A percentile compares a stretch with the other conserved stretches of the same genome.
Conservation (phyloP, 2,797 vertebrate species). For the Microhierax caerulescens region DNA sequence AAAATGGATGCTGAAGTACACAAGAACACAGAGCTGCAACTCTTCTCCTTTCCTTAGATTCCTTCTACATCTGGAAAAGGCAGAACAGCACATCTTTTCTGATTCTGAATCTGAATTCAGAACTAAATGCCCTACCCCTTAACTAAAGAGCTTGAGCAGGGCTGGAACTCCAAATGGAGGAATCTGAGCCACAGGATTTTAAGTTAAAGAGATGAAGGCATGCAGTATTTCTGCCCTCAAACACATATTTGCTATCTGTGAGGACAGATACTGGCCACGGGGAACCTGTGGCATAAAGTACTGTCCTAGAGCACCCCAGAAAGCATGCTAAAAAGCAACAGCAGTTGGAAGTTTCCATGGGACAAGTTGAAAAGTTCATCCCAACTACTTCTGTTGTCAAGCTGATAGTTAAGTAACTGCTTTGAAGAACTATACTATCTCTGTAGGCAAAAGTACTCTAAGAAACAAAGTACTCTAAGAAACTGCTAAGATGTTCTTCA, state of each 20-base stretch:
- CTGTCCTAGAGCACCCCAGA: rapidly evolving
- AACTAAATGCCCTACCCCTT: not conserved
- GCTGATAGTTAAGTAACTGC: not conserved
- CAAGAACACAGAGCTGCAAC: not conserved
- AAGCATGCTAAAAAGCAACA: not conserved
- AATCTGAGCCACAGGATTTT: not conserved
- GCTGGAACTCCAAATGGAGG: not conserved
- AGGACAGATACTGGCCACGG: not conserved
- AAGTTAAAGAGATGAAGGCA: not conserved
- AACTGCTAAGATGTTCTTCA: not conserved
- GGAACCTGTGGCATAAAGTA: not conserved
- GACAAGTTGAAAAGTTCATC: not conserved
- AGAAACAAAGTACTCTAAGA: too few species aligned
- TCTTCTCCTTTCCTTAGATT: not conserved
- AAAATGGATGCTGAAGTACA: not conserved
- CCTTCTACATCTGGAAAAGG: not conserved
- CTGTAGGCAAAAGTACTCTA: not conserved
- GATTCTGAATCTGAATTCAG: not conserved
- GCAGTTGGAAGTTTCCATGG: not conserved
- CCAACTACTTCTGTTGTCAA: not conserved
- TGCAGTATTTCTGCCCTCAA: not conserved
- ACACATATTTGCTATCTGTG: rapidly evolving
- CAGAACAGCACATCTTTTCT: not conserved
- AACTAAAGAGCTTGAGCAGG: not conserved
- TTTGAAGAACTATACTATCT: not conserved